phyloP scores from a whole-genome alignment of 2,797 vertebrate genomes.

The Oophaga sylvatica region DNA sequence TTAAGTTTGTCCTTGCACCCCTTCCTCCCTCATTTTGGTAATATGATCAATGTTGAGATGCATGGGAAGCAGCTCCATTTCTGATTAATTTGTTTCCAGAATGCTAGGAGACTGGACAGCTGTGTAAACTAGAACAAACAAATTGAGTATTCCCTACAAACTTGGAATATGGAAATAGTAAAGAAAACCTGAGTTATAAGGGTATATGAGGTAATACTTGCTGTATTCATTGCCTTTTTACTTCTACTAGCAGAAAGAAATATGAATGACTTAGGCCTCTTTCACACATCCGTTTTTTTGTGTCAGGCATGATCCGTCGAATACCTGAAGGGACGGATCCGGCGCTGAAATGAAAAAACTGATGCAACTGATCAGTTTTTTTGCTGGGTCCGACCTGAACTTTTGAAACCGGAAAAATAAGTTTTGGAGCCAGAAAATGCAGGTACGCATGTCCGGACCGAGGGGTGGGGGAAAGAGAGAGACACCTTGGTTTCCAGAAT shows the following conservation, averaged over 20 bases:
- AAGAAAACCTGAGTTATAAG: not conserved
- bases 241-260: not conserved
- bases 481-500: no score
- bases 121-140: constrained; percentile 16
- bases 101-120: not conserved
- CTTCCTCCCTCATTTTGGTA: not conserved
- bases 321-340: no score
- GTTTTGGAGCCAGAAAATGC: no score
- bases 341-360: no score
- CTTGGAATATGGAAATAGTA: not conserved
- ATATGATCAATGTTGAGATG: not conserved
- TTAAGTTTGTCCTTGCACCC: not conserved
- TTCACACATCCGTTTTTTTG: no score
- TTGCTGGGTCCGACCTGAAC: no score
- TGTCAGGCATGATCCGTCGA: no score
- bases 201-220: not conserved
- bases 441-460: no score
- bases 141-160: not conserved
- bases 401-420: no score
- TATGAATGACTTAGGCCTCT: not conserved
- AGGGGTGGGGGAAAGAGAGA: no score
- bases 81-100: constrained; percentile 17
- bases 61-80: not conserved
- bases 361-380: no score
- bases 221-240: not conserved